These are phyloP conservation scores for Eristalinus sepulchralis DNA, from an alignment of 2,888 invertebrate genomes.

Conservation along the genomic window DNA sequence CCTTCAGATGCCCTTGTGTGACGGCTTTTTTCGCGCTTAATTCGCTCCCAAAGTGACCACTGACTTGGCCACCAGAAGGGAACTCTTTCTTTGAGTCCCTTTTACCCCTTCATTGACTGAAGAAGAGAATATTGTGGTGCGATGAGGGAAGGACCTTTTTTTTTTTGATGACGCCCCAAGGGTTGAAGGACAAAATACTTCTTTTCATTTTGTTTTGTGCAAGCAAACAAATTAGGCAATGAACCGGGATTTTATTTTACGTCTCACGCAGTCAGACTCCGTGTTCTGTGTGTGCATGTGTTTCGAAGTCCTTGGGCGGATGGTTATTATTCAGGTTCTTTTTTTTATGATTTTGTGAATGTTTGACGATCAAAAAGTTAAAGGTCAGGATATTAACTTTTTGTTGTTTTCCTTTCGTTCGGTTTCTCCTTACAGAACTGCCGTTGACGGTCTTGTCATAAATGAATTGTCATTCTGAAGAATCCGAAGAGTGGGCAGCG, in stretches of 20 bases:
- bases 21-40: neutral
- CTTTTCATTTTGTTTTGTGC: constrained; percentile 26
- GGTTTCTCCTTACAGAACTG: neutral
- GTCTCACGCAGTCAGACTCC: neutral
- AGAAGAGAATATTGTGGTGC: neutral
- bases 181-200: constrained; percentile 4
- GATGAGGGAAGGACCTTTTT: neutral
- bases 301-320: neutral
- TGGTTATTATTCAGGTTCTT: constrained; percentile 15
- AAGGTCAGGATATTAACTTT: constrained; percentile 29
- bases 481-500: neutral
- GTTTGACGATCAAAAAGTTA: constrained; percentile 38
- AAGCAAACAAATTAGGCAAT: constrained; percentile 62
- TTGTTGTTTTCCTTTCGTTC: neutral
- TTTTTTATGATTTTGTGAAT: constrained; percentile 38
- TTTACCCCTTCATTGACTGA: neutral
- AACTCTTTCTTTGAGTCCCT: neutral
- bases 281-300: neutral
- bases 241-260: constrained; percentile 34
- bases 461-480: neutral
- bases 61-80: neutral
- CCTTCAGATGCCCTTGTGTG: neutral
- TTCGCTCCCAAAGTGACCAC: constrained; percentile 46
- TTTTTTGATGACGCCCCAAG: constrained; percentile 13
- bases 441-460: neutral